Evolutionary conservation across 2,113 vertebrate species (phyloP).

Genomic region (Suncus etruscus): DNA sequence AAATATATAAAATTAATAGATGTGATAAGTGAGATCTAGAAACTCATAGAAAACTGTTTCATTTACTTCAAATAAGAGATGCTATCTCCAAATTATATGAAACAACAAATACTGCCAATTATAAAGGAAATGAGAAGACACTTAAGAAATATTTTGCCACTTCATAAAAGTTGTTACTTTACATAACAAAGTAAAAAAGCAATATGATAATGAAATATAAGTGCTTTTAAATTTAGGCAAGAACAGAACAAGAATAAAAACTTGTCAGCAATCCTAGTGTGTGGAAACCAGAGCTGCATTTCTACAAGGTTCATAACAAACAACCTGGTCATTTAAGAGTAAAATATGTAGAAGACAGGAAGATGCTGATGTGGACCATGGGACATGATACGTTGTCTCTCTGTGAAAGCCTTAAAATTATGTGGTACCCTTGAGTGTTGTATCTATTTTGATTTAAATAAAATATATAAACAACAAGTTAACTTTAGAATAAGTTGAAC

Average conservation of each 20-base stretch:
- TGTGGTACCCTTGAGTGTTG: too few relatives aligned
- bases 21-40: conserved; percentile 51
- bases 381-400: too few relatives aligned
- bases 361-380: too few relatives aligned
- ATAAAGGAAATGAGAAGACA: conserved; percentile 21
- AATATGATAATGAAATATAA: not conserved
- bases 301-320: not conserved
- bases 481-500: too few relatives aligned
- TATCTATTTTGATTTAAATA: too few relatives aligned
- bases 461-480: too few relatives aligned
- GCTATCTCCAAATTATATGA: conserved; percentile 35
- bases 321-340: too few relatives aligned
- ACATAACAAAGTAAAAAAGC: conserved; percentile 45
- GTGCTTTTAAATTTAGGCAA: not conserved
- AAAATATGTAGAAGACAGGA: too few relatives aligned
- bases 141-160: conserved; percentile 5
- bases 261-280: not conserved
- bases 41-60: conserved; percentile 45
- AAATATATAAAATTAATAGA: conserved; percentile 36
- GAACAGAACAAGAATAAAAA: not conserved
- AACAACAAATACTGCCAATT: conserved; percentile 43
- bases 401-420: too few relatives aligned
- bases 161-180: conserved; percentile 25
- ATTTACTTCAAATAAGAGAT: conserved; percentile 22
- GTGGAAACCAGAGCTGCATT: not conserved